Evolutionary conservation across 1,140 invertebrate genomes (phyloP), one percentile per base, ranked within the genome.

Genomic region (Triops longicaudatus): DNA sequence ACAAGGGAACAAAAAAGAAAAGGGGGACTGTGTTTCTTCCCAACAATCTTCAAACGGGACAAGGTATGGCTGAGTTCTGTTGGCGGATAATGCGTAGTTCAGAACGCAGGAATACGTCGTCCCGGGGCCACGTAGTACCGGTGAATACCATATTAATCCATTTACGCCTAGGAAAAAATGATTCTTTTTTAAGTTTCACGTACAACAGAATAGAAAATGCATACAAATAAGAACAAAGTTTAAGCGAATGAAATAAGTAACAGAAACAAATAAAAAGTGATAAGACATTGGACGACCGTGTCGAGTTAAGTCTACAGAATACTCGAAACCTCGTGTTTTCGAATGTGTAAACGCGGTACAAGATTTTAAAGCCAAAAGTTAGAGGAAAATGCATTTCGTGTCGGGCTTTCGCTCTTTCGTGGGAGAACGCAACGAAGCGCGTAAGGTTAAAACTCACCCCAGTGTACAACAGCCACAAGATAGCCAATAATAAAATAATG

Each of bases 391-490:
- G 22, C 26, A 37, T 37, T 75, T 28, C 14, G 1, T 41, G 1
- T 7, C 31, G 31, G 31, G 7, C 31, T 37, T 37, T 37, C 31
- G 31, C 31, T 37, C 2, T 37, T 3, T 26, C 31, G 42, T 2
- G 74, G 17, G 14, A 44, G 17, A 7, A 6, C 22, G 50, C 4
- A 63, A 22, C 17, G 10, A 0, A 22, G 22, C 17, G 44, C 14
- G 50, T 1, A 17, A 44, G 72, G 73, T n/a, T n/a, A 44, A 42
- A 17, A 31, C 79, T 79, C 79, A 81, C 81, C 73, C 81, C 80
- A 43, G 80, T 82, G 78, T 82, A 83, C 11, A 83, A 78, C 9
- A 83, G 77, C 79, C 80, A 83, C 7, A 83, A 78, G 37, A 83
- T 82, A 9, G 76, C 77, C 14, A 83, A 77, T 12, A 83, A 79